A percentile compares a stretch with the other conserved stretches of the same genome.
Evolutionary conservation across 2,797 vertebrate species (phyloP).

Genomic region (Anableps anableps): DNA sequence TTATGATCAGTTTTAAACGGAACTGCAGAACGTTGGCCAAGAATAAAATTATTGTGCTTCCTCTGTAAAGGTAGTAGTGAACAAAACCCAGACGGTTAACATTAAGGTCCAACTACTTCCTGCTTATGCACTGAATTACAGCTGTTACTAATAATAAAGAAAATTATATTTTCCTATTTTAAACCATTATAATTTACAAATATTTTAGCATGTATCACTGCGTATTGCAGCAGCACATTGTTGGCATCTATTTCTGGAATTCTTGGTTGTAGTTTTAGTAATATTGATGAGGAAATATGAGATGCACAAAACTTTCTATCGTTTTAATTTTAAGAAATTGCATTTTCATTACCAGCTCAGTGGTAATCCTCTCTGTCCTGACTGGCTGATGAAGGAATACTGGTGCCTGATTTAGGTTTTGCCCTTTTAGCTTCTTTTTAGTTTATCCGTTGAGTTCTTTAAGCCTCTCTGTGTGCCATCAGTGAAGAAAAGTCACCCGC

Average conservation of each 20-base stretch:
- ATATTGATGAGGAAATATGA: neutral
- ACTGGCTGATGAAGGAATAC: neutral
- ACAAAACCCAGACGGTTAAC: constrained; percentile 10
- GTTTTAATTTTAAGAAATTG: neutral
- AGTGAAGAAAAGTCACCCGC: constrained; percentile 33
- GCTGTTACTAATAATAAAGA: neutral
- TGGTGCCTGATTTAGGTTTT: constrained; percentile 32
- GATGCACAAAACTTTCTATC: neutral
- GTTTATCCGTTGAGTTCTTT: neutral
- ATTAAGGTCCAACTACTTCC: constrained; percentile 1
- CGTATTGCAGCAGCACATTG: neutral
- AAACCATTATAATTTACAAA: neutral
- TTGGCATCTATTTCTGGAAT: neutral
- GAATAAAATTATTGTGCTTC: constrained; percentile 14
- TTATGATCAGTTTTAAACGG: neutral
- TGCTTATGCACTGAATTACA: neutral
- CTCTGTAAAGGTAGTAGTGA: constrained; percentile 18
- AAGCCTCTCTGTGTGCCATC: constrained; percentile 28
- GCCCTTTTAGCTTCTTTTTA: constrained; percentile 11
- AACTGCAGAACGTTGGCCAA: neutral
- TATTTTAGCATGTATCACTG: constrained; percentile 1
- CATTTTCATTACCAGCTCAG: neutral
- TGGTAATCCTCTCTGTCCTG: neutral
- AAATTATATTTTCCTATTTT: neutral
- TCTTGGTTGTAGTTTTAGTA: neutral